Conservation (phyloP, 2,113 vertebrate species). For the Nannospalax galili region DNA sequence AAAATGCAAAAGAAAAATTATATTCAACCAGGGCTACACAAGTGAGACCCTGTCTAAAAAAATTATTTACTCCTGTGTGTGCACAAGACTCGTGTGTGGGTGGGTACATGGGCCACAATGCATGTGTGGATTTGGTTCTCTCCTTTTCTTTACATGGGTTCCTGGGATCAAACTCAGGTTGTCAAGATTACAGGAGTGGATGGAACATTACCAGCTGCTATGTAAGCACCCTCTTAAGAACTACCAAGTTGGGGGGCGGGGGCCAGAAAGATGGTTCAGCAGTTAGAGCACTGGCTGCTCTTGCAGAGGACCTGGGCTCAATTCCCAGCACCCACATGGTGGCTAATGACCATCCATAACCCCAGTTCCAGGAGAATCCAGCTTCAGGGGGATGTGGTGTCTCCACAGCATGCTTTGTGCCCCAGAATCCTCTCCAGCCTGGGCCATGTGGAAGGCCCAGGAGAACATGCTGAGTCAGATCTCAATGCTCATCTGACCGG, state of each 20-base stretch:
- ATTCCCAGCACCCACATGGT: too few relatives aligned
- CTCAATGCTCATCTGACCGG: constrained; percentile 7
- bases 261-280: too few relatives aligned
- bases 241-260: too few relatives aligned
- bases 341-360: too few relatives aligned
- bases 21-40: too few relatives aligned
- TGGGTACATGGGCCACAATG: not conserved
- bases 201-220: not conserved
- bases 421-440: not conserved
- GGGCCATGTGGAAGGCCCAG: not conserved
- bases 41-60: too few relatives aligned
- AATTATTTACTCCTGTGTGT: too few relatives aligned
- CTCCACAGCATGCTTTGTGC: not conserved
- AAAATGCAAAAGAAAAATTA: too few relatives aligned
- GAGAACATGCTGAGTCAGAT: constrained; percentile 58
- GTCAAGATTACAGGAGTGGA: not conserved
- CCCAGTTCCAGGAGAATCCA: not conserved
- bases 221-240: not conserved
- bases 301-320: too few relatives aligned
- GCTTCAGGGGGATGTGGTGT: not conserved
- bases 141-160: not conserved
- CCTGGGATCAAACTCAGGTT: not conserved
- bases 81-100: not conserved
- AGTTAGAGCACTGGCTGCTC: too few relatives aligned
- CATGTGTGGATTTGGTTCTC: not conserved